These are phyloP conservation scores for Mellilla xanthometata DNA, from an alignment of 2,888 invertebrate genomes.

Conservation along the genomic window DNA sequence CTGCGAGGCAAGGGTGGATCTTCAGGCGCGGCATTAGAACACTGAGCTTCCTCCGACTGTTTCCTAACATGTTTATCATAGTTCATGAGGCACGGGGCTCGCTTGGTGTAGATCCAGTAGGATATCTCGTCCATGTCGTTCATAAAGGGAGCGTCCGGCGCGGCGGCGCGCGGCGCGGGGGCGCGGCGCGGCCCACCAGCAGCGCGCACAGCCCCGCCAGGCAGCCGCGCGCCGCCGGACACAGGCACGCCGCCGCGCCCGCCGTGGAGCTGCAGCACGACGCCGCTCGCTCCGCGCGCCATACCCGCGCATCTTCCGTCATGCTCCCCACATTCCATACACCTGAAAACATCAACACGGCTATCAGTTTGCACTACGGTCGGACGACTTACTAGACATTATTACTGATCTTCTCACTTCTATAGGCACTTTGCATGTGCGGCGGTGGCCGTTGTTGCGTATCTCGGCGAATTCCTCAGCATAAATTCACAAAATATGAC, in stretches of 20 bases:
- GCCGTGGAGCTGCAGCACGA: slow-evolving; percentile 29
- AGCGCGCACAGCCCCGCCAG: slow-evolving; percentile 25
- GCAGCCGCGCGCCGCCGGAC: slow-evolving; percentile 30
- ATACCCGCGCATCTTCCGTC: slow-evolving; percentile 32
- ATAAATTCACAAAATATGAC: slow-evolving; percentile 19
- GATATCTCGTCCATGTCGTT: slow-evolving; percentile 75
- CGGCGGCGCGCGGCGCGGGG: slow-evolving; percentile 25
- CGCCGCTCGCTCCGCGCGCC: slow-evolving; percentile 15
- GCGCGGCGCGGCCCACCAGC: slow-evolving; percentile 10
- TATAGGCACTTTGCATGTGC: slow-evolving; percentile 2
- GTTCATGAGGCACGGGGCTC: slow-evolving; percentile 72
- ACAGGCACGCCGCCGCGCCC: slow-evolving; percentile 22
- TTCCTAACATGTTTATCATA: slow-evolving; percentile 61
- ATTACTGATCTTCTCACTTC: slow-evolving; percentile 22
- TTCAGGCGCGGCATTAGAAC: slow-evolving; percentile 47
- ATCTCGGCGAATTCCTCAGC: background rate
- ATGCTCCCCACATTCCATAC: slow-evolving; percentile 56
- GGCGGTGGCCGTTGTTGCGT: slow-evolving; percentile 3
- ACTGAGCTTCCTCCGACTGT: slow-evolving; percentile 49
- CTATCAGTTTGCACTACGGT: slow-evolving; percentile 5
- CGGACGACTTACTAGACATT: background rate
- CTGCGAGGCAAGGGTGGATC: slow-evolving; percentile 52
- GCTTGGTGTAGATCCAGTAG: slow-evolving; percentile 71
- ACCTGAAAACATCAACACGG: slow-evolving; percentile 49
- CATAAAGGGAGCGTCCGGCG: slow-evolving; percentile 58